Base-by-base conservation (phyloP, 2,888 invertebrate genomes). In the Eupithecia dodoneata region DNA sequence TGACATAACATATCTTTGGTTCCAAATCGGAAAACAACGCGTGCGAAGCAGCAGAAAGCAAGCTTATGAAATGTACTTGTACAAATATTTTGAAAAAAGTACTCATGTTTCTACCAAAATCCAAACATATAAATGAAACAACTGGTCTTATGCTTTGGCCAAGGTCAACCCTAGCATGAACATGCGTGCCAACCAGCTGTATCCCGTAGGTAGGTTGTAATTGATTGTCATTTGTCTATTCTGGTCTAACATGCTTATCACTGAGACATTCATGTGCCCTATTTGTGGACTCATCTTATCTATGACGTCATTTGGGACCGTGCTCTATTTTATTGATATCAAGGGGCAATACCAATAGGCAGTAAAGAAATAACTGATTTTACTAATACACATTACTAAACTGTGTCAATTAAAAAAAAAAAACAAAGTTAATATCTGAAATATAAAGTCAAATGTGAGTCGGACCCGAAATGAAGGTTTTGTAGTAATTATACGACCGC, bases 161-260 rank as follows among this genome's bases (percentile, higher is more conserved):
- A 65, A 65, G 65, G 65, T 65, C 65, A 65, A 65, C 30, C 41
- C 65, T 65, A 18, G 10, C 12, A 2, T 65, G 30, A 30, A 12
- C 30, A 42, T 66, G 66, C 66, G 66, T 66, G 66, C 42, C 42
- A 42, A 41, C 13, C 42, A 30, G 42, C 66, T 5, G 41, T 66
- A n/a, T 44, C n/a, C 7, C 55, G 12, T 66, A 66, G 41, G 42
- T 66, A 18, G 13, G 13, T n/a, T n/a, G n/a, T 42, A 67, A 67
- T 67, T n/a, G 44, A 67, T 5, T 67, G 42, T 67, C 15, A 15
- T 67, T 67, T 44, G 67, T 67, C 67, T 67, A 67, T 41, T 42
- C n/a, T 6, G 41, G 42, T 67, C 55, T 59, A 59, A 3, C 18
- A 44, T 13, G 30, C 67, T 67, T 67, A 67, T 67, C 67, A n/a